Base-by-base conservation (phyloP, 2,888 invertebrate species). In the Lutraria lutraria region DNA sequence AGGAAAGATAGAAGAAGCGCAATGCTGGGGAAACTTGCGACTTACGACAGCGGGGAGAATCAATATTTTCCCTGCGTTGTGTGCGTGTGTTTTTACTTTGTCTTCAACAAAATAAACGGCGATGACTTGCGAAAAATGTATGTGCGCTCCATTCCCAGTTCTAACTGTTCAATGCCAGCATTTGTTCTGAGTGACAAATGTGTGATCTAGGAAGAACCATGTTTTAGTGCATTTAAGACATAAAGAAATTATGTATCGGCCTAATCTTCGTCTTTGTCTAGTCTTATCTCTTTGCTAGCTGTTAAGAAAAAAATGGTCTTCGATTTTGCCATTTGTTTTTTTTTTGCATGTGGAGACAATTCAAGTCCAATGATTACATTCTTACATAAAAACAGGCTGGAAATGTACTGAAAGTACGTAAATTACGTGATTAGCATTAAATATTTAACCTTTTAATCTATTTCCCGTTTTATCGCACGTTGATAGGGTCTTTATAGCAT, bases 1-100 rank as follows among this genome's bases (percentile, higher is more conserved):
- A 16, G 56, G 34, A 72, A 84, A 53, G 53, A 29, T 72, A 31
- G 84, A 84, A 76, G 76, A 76, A 76, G 76, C 29, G 31, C 31
- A 19, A 16, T 76, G 34, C 76, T 16, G 76, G 63, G 19, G 76
- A 76, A 31, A 76, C 19, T 16, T 76, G 76, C 76, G 76, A 76
- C 76, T 76, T 76, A 34, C 76, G 76, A 31, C 76, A 76, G 34
- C 16, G 19, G 76, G 16, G 76, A 34, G 34, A 76, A 76, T 76
- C 76, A 34, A 76, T 76, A 76, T 13, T 31, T 34, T 31, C 76
- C 76, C 19, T 16, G 16, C 76, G 2, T 19, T 25, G 31, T 34
- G 31, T 25, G 16, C 31, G 76, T 34, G 72, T 25, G 6, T 72
- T 72, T 34, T 76, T 76, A 25, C 25, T 25, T 76, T 76, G 76